Conservation (phyloP, 2,113 vertebrate genomes). For the Prinia subflava region DNA sequence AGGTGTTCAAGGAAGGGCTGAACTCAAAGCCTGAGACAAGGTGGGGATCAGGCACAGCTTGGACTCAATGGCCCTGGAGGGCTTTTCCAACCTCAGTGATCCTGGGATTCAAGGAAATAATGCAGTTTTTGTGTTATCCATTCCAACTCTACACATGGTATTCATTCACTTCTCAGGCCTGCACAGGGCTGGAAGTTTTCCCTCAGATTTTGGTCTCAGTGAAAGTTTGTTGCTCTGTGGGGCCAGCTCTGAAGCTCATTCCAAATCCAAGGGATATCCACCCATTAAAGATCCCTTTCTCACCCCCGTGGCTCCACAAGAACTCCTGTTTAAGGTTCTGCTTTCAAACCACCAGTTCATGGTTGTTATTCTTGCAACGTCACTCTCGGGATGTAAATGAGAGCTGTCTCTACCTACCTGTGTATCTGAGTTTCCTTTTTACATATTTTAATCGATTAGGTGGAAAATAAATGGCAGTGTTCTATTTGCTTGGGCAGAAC, state of each 20-base stretch:
- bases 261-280: neutral
- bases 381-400: slow-evolving; percentile 5
- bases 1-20: neutral
- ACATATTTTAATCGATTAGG: slow-evolving; percentile 42
- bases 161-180: neutral
- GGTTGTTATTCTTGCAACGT: neutral
- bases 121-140: rapidly evolving
- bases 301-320: neutral
- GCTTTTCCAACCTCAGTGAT: neutral
- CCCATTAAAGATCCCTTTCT: neutral
- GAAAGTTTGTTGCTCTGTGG: neutral
- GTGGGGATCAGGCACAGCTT: rapidly evolving
- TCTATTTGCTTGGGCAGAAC: neutral
- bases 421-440: neutral
- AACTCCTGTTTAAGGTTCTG: neutral
- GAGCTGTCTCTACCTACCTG: neutral
- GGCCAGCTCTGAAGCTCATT: neutral
- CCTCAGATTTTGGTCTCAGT: neutral
- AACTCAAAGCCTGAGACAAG: neutral
- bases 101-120: neutral
- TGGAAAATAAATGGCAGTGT: slow-evolving; percentile 22
- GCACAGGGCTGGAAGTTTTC: neutral
- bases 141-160: neutral
- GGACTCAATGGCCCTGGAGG: rapidly evolving
- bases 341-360: neutral